These are phyloP conservation scores for Prunella himalayana DNA, from an alignment of 2,113 vertebrate genomes.

Conservation along the genomic window DNA sequence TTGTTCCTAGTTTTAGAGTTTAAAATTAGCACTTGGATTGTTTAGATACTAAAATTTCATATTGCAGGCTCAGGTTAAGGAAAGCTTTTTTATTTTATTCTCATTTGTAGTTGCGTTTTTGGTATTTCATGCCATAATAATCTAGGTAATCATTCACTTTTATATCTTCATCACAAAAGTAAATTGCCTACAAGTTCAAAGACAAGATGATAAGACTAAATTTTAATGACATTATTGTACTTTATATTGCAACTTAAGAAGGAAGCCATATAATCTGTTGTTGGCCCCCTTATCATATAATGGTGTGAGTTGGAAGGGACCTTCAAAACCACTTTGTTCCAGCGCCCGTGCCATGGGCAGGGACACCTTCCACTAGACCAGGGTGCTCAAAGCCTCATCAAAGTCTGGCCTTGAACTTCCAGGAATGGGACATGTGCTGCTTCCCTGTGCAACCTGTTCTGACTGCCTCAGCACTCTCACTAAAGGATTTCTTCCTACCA, in stretches of 20 bases:
- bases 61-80: not conserved
- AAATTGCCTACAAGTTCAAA: not conserved
- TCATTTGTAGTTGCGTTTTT: not conserved
- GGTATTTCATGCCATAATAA: not conserved
- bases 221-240: not conserved
- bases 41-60: not conserved
- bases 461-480: not conserved
- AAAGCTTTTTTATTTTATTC: not conserved
- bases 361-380: not conserved
- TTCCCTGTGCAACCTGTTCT: not conserved
- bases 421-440: not conserved
- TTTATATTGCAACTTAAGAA: not conserved
- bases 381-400: not conserved
- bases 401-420: not conserved
- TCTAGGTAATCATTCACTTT: conserved; percentile 25
- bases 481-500: not conserved
- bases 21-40: not conserved
- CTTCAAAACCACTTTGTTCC: not conserved
- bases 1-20: not conserved
- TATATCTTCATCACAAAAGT: not conserved
- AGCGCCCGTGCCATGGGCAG: not conserved
- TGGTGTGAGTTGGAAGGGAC: not conserved
- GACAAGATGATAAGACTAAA: not conserved
- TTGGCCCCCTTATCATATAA: not conserved
- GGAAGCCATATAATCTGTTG: not conserved